Evolutionary conservation across 2,797 vertebrate species (phyloP).

Genomic region (Tapirus indicus): DNA sequence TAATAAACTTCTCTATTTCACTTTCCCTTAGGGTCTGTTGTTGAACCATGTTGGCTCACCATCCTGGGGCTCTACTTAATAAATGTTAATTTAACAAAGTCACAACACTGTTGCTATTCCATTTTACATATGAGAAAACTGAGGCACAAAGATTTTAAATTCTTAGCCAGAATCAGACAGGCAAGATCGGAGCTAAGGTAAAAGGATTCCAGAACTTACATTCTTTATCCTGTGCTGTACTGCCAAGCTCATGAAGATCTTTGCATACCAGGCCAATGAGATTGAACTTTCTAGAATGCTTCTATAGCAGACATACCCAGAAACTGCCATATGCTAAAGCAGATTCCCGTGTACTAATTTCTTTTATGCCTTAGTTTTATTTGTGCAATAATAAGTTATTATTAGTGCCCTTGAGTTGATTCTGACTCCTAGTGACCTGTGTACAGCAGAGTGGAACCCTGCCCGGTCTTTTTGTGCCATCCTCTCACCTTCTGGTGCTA

Average conservation of each 20-base stretch:
- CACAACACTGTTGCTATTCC: neutral
- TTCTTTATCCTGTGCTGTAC: neutral
- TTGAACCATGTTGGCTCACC: neutral
- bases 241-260: neutral
- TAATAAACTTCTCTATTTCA: neutral
- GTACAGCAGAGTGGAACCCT: too few relatives aligned
- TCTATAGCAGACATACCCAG: neutral
- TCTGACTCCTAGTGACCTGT: too few relatives aligned
- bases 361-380: neutral
- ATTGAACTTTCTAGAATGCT: neutral
- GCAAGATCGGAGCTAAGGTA: neutral
- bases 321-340: neutral
- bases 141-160: conserved; percentile 22
- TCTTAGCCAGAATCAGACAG: neutral
- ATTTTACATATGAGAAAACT: conserved; percentile 32
- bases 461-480: too few relatives aligned
- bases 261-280: neutral
- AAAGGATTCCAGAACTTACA: neutral
- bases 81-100: neutral
- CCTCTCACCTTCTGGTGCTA: too few relatives aligned
- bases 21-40: neutral
- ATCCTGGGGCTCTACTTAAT: neutral
- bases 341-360: neutral
- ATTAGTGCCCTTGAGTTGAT: too few relatives aligned
- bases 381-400: neutral